Evolutionary conservation across 1,140 invertebrate genomes (phyloP).

Genomic region (Medauroidea extradentata): DNA sequence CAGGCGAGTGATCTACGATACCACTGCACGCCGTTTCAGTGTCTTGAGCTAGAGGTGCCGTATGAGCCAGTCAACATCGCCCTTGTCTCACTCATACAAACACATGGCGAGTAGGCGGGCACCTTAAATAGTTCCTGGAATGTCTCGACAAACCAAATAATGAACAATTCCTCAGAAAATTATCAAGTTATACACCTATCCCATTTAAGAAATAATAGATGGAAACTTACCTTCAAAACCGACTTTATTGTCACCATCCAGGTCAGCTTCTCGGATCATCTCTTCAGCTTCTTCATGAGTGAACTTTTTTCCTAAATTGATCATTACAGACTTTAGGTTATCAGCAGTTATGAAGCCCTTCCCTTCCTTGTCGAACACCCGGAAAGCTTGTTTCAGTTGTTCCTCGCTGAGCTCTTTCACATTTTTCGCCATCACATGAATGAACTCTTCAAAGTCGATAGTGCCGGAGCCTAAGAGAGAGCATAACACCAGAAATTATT

Average conservation of each 20-base stretch:
- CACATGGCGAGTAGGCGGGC: too few species aligned
- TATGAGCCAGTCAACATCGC: too few species aligned
- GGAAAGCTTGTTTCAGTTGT: slow-evolving; percentile 28
- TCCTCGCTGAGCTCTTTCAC: slow-evolving; percentile 12
- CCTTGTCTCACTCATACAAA: too few species aligned
- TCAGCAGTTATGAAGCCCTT: slow-evolving; percentile 55
- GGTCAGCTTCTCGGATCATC: slow-evolving; percentile 58
- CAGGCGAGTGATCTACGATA: too few species aligned
- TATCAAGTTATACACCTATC: too few species aligned
- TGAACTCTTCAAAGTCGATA: slow-evolving; percentile 34
- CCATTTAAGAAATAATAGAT: too few species aligned
- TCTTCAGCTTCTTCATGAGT: slow-evolving; percentile 57
- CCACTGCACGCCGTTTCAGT: too few species aligned
- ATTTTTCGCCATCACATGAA: slow-evolving; percentile 20
- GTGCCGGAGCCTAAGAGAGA: not conserved
- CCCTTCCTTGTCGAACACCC: slow-evolving; percentile 57
- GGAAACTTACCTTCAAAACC: slow-evolving; percentile 35
- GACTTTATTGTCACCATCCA: slow-evolving; percentile 50
- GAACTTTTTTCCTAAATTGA: slow-evolving; percentile 59
- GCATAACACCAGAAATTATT: too few species aligned
- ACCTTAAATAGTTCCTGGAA: too few species aligned
- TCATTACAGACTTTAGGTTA: slow-evolving; percentile 63
- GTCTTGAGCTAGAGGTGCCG: too few species aligned
- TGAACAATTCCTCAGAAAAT: too few species aligned
- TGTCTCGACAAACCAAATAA: too few species aligned